Conservation (phyloP, 92 coral and sea anemone genomes). For the Pocillopora meandrina region DNA sequence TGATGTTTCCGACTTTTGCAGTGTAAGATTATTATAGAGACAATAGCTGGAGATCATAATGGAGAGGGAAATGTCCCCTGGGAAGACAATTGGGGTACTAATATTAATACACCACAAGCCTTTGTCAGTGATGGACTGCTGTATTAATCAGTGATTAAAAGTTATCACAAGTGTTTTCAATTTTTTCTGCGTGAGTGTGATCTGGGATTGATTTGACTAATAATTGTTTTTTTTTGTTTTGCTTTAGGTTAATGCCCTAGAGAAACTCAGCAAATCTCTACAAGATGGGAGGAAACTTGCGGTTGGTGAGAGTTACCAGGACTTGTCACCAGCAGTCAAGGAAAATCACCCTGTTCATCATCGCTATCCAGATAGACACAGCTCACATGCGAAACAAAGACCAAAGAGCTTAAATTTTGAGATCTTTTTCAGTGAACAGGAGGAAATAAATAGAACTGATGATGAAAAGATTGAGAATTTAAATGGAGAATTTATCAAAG, state of each 20-base stretch:
- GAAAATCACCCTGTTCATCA: slow-evolving; percentile 34
- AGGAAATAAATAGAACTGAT: slow-evolving; percentile 34
- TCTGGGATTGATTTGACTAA: not conserved
- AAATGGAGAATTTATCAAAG: slow-evolving; percentile 10
- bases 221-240: not conserved
- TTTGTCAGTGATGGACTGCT: too few species aligned
- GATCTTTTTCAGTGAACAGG: slow-evolving; percentile 31
- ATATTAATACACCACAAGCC: too few species aligned
- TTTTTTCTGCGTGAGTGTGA: too few species aligned
- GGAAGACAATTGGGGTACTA: too few species aligned
- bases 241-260: slow-evolving; percentile 65
- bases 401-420: slow-evolving; percentile 78
- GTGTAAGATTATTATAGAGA: too few species aligned
- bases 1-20: too few species aligned
- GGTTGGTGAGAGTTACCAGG: slow-evolving; percentile 52
- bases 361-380: slow-evolving; percentile 5
- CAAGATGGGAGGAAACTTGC: slow-evolving; percentile 42
- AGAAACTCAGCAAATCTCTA: slow-evolving; percentile 66
- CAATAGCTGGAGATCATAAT: too few species aligned
- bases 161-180: too few species aligned
- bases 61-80: too few species aligned
- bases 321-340: slow-evolving; percentile 45
- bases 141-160: too few species aligned
- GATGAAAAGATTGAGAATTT: slow-evolving; percentile 34
- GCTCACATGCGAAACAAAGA: slow-evolving; percentile 32